Evolutionary conservation across 2,888 invertebrate species (phyloP).

Genomic region (Caenorhabditis sinica): DNA sequence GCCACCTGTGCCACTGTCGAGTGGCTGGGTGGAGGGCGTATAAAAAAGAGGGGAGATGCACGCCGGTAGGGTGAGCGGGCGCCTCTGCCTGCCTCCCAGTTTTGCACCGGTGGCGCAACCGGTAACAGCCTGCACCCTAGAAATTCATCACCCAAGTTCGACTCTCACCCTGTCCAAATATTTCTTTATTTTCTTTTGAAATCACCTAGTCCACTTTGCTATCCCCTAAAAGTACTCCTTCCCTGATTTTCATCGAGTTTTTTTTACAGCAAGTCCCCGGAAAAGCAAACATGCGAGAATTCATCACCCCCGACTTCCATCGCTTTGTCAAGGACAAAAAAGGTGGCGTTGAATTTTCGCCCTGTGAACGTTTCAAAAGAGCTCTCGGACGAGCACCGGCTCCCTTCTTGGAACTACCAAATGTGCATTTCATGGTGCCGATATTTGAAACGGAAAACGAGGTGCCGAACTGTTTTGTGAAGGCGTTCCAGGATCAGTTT

Average conservation of each 20-base stretch:
- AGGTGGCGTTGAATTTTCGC: not conserved
- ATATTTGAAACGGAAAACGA: not conserved
- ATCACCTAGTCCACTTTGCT: too few species aligned
- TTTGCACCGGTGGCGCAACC: too few species aligned
- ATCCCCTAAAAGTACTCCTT: too few species aligned
- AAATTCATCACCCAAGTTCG: too few species aligned
- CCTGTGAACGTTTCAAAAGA: slow-evolving; percentile 4
- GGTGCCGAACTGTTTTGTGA: slow-evolving; percentile 17
- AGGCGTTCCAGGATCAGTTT: slow-evolving; percentile 25
- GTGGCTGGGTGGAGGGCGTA: too few species aligned
- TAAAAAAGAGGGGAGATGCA: too few species aligned
- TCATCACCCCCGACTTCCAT: not conserved
- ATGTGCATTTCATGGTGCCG: slow-evolving; percentile 32
- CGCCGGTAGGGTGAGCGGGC: too few species aligned
- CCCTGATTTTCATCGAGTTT: not conserved
- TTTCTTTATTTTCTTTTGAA: not conserved
- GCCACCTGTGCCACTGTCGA: too few species aligned
- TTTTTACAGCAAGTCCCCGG: not conserved
- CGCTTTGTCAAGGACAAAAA: not conserved
- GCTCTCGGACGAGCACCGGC: slow-evolving; percentile 7
- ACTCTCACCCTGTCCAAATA: too few species aligned
- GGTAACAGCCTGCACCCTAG: too few species aligned
- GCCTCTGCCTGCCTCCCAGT: too few species aligned
- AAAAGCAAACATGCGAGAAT: too few species aligned
- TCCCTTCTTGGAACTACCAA: not conserved